These are phyloP conservation scores for Myxocyprinus asiaticus DNA, from an alignment of 2,113 vertebrate species.

Conservation along the genomic window DNA sequence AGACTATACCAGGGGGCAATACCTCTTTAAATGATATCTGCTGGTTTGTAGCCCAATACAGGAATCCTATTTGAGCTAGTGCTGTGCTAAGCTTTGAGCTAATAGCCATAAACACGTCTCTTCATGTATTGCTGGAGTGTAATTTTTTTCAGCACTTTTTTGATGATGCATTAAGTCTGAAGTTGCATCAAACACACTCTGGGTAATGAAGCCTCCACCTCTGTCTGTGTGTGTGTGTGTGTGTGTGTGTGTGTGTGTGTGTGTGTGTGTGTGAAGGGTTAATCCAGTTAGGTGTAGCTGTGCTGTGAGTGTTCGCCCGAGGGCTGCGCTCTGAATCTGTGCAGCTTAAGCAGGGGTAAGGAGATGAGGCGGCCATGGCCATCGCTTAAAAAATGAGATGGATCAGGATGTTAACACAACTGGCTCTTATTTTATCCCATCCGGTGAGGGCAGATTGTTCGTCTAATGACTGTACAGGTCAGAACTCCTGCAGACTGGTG, in stretches of 20 bases:
- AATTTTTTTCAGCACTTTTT: conserved; percentile 64
- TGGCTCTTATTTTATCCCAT: conserved; percentile 88
- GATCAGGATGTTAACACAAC: conserved; percentile 95
- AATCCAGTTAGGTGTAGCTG: conserved; percentile 88
- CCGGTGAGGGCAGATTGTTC: conserved; percentile 66
- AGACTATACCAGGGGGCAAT: conserved; percentile 65
- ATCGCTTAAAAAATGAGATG: conserved; percentile 92
- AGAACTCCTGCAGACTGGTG: conserved; percentile 81
- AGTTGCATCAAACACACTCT: conserved; percentile 79
- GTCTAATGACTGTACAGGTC: conserved; percentile 76
- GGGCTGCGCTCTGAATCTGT: conserved; percentile 82
- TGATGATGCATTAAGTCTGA: conserved; percentile 77
- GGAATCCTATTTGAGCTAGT: conserved; percentile 62
- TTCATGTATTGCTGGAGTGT: conserved; percentile 69
- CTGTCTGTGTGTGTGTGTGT: conserved; percentile 55
- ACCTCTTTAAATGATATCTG: conserved; percentile 63
- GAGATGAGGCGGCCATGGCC: conserved; percentile 84
- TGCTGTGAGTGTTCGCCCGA: conserved; percentile 77
- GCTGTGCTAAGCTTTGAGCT: conserved; percentile 68
- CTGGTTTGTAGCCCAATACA: conserved; percentile 62
- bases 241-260: conserved; percentile 1
- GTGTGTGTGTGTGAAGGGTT: conserved; percentile 63
- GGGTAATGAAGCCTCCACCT: conserved; percentile 73
- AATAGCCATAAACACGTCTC: conserved; percentile 70
- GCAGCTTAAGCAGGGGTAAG: conserved; percentile 83